These are phyloP conservation scores for Heteronetta atricapilla DNA, from an alignment of 2,113 vertebrate species.

Conservation along the genomic window DNA sequence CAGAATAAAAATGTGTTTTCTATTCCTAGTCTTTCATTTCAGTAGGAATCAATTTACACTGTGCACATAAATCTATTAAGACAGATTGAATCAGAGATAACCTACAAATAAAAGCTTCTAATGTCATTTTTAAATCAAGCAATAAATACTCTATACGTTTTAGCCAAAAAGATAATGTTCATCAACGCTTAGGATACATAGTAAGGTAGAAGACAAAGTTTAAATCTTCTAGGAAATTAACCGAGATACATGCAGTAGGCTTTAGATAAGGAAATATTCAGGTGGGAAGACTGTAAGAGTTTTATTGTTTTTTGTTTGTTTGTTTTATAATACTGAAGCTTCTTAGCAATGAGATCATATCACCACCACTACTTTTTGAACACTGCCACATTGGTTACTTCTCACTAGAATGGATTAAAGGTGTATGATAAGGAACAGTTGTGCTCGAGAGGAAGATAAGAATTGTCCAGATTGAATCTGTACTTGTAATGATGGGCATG, in stretches of 20 bases:
- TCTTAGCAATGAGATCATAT: neutral
- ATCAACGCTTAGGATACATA: neutral
- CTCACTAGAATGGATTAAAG: neutral
- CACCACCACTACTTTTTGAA: neutral
- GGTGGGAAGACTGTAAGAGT: neutral
- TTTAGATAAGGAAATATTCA: neutral
- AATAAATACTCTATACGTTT: neutral
- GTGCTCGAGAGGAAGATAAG: neutral
- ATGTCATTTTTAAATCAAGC: neutral
- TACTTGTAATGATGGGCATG: neutral
- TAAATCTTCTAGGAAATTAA: neutral
- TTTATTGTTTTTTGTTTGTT: neutral
- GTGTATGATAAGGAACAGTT: neutral
- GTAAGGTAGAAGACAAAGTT: neutral
- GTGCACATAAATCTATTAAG: neutral
- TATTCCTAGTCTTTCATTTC: neutral
- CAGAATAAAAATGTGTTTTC: neutral
- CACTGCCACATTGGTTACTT: neutral
- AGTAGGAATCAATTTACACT: neutral
- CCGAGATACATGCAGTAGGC: neutral
- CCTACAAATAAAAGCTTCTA: conserved; percentile 19
- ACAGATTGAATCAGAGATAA: conserved; percentile 17
- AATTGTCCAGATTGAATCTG: neutral
- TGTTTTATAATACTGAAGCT: neutral
- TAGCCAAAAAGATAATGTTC: neutral